A percentile compares a stretch with the other conserved stretches of the same genome.
These are phyloP conservation scores for Callocephalon fimbriatum DNA, from an alignment of 2,113 vertebrate genomes.

Conservation along the genomic window DNA sequence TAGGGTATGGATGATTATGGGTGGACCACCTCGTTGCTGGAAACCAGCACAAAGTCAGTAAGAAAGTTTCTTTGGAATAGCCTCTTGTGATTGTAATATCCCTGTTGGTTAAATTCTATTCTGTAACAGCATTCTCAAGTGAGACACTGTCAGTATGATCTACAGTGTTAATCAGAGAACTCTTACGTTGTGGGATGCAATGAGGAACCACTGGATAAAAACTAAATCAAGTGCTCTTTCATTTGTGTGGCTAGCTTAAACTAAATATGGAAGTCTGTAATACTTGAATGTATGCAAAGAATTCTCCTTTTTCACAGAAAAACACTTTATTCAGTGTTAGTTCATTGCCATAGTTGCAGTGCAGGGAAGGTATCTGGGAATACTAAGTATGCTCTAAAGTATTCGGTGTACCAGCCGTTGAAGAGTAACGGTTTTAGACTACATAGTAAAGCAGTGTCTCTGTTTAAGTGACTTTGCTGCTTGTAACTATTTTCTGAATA, in stretches of 20 bases:
- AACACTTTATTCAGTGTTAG: neutral
- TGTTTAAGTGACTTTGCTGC: neutral
- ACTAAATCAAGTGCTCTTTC: neutral
- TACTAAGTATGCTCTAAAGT: neutral
- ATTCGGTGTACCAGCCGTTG: neutral
- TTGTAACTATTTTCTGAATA: neutral
- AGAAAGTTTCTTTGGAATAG: neutral
- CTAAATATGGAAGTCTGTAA: neutral
- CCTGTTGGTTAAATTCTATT: neutral
- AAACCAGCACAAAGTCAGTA: neutral
- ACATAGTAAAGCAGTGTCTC: neutral
- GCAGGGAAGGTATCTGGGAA: neutral
- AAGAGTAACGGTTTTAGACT: neutral
- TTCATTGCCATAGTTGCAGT: neutral
- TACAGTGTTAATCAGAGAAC: neutral
- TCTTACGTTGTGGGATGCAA: rapidly evolving
- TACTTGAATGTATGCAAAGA: neutral
- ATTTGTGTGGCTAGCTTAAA: neutral
- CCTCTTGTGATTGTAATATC: neutral
- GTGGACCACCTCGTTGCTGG: neutral
- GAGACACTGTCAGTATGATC: neutral
- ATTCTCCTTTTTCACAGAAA: neutral
- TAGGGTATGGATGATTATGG: neutral
- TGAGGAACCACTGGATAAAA: neutral
- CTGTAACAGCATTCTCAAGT: neutral